Conservation (phyloP, 2,113 vertebrate genomes). For the Zosterops hypoxanthus region DNA sequence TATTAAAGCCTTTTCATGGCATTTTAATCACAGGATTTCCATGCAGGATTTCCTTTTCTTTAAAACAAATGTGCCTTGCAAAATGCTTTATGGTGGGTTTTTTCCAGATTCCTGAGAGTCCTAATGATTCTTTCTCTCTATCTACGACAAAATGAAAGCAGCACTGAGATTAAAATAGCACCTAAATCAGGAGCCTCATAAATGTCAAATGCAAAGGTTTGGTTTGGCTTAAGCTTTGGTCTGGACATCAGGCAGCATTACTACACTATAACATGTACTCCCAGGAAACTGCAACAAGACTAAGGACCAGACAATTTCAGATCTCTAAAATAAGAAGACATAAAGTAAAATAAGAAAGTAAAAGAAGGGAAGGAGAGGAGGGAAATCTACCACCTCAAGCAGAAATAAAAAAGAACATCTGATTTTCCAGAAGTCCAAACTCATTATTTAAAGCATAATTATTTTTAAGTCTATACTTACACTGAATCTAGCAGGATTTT, state of each 20-base stretch:
- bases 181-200: background rate
- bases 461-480: background rate
- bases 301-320: background rate
- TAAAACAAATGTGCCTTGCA: conserved; percentile 34
- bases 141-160: background rate
- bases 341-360: background rate
- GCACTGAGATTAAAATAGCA: background rate
- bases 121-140: background rate
- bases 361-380: background rate
- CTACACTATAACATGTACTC: background rate
- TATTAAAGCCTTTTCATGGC: background rate
- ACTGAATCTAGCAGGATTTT: background rate
- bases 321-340: background rate
- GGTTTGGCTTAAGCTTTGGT: background rate
- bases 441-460: background rate
- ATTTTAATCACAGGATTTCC: conserved; percentile 40
- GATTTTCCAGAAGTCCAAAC: background rate
- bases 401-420: background rate
- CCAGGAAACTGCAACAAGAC: background rate
- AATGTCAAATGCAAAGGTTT: background rate
- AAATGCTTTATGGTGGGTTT: background rate
- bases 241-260: background rate
- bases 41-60: conserved; percentile 39
- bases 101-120: background rate
- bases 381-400: rapidly evolving